phyloP scores from a whole-genome alignment of 2,113 vertebrate species.

The Nannobrachium achirus region DNA sequence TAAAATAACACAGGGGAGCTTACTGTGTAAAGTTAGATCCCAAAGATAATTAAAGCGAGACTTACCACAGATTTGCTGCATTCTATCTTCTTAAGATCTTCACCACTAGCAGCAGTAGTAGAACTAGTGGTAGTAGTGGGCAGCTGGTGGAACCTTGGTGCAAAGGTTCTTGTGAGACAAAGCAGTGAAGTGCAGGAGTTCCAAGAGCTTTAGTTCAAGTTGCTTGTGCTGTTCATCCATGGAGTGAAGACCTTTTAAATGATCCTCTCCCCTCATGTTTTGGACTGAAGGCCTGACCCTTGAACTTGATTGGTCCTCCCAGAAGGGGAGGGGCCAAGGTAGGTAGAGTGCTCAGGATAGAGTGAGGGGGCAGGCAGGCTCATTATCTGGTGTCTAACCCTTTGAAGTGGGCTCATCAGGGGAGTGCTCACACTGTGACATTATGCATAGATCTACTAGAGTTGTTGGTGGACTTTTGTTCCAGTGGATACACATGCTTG shows the following conservation, averaged over 20 bases:
- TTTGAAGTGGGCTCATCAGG: conserved; percentile 13
- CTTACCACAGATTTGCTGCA: conserved; percentile 67
- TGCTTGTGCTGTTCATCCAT: neutral
- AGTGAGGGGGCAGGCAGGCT: conserved; percentile 32
- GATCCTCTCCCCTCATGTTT: neutral
- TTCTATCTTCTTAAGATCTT: conserved; percentile 10
- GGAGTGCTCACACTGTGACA: neutral
- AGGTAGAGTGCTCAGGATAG: neutral
- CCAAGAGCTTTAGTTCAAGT: neutral
- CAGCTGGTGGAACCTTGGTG: neutral
- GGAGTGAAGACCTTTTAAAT: neutral
- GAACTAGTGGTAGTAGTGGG: neutral
- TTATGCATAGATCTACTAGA: conserved; percentile 3
- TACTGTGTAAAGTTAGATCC: neutral
- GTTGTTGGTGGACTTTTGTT: neutral
- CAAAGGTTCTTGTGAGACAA: neutral
- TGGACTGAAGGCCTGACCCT: conserved; percentile 11
- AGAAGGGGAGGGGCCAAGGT: conserved; percentile 43
- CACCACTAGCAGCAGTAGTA: neutral
- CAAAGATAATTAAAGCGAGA: neutral
- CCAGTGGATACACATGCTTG: neutral
- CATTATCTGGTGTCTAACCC: conserved; percentile 14
- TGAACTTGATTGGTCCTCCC: conserved; percentile 62
- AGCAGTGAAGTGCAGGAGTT: conserved; percentile 8
- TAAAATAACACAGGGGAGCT: neutral